phyloP scores from a whole-genome alignment of 2,113 vertebrate genomes.

The Martes martes region DNA sequence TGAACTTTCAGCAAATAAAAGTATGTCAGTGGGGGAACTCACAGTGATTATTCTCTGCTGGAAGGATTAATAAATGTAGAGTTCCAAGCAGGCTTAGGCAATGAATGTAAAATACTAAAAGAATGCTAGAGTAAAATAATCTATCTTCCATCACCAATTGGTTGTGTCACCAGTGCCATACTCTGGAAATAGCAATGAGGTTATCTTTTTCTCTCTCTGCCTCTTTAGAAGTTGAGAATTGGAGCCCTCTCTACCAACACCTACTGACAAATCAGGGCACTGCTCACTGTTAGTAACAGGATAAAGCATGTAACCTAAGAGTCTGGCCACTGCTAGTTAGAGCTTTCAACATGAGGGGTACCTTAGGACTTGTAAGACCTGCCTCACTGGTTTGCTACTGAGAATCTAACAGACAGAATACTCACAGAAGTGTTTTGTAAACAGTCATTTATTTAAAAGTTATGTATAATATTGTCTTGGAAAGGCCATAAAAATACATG shows the following conservation, averaged over 20 bases:
- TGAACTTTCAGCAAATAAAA: not conserved
- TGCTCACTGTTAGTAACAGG: not conserved
- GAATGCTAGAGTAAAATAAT: slow-evolving; percentile 9
- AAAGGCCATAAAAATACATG: not conserved
- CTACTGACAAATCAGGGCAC: not conserved
- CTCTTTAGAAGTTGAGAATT: not conserved
- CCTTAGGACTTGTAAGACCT: not conserved
- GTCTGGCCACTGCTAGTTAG: not conserved
- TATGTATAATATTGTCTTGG: not conserved
- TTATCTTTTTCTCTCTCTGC: not conserved
- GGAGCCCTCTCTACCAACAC: not conserved
- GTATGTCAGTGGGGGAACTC: slow-evolving; percentile 34
- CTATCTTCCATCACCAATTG: not conserved
- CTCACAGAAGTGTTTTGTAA: not conserved
- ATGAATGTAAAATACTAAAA: slow-evolving; percentile 53
- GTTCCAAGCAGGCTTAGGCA: slow-evolving; percentile 26
- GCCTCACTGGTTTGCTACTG: not conserved
- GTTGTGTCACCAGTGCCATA: not conserved
- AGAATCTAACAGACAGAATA: not conserved
- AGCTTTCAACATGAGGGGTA: not conserved
- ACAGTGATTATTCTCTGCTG: slow-evolving; percentile 35
- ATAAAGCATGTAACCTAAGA: not conserved
- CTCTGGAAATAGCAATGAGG: not conserved
- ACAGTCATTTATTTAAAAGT: not conserved
- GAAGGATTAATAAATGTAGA: slow-evolving; percentile 45